Base-by-base conservation (phyloP, 2,797 vertebrate species). In the Lutjanus campechanus region DNA sequence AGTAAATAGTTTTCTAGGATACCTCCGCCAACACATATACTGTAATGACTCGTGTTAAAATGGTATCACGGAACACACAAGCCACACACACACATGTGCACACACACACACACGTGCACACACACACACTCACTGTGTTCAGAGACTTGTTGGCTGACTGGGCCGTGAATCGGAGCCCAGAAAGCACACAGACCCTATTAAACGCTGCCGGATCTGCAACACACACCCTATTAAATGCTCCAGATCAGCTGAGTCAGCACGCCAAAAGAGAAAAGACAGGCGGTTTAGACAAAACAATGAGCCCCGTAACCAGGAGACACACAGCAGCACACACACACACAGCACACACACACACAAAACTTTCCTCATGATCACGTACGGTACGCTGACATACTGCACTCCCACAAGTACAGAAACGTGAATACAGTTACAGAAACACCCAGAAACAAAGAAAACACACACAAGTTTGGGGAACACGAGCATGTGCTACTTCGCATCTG, bases 221-320 rank as follows among this genome's bases (percentile, higher is more conserved):
- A 90, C 89, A 91, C 87, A 91, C 82, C 79, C 85, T 85, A 82
- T 88, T 91, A 93, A 93, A 88, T 72, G 79, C 76, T 82, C 65
- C 62, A 60, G 65, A 93, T 93, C 81, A 88, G 90, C 93, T 90
- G 94, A 94, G 90, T 95, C 91, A 93, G 93, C 92, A 86, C 1
- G n/a, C 19, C 62, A 49, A 77, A 68, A 82, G 1, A 80, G 51
- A 75, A 81, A 69, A 83, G 56, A 69, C 54, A 50, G 7, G 43
- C 82, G 76, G 58, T 85, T 84, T 67, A 84, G 77, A 75, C 75
- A 58, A 85, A 89, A 75, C 70, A 83, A 53, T 10, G 11, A 77
- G 58, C 47, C 43, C 44, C 0, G 67, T 87, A 82, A 84, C 83
- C 58, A 77, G 51, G 78, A 83, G 56, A 89, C 50, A 29, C 20